These are phyloP conservation scores for Drosophila mimetica DNA, from an alignment of 2,888 invertebrate species.

Conservation along the genomic window DNA sequence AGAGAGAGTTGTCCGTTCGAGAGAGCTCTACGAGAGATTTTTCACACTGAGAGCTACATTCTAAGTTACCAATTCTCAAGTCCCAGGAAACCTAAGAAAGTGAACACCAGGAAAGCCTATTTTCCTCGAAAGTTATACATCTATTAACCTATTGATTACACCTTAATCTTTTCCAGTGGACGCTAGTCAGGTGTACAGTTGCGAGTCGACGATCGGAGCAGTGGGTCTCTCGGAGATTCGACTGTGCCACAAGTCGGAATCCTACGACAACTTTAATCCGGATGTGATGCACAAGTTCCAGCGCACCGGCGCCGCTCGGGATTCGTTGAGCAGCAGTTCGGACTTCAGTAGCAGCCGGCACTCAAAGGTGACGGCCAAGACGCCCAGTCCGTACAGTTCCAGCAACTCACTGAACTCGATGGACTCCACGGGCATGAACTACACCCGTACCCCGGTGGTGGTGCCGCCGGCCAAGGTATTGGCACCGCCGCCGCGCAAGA, in stretches of 20 bases:
- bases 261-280: slow-evolving; percentile 82
- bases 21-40: not conserved
- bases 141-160: not conserved
- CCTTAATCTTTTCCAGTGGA: slow-evolving; percentile 76
- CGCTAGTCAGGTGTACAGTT: slow-evolving; percentile 84
- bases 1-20: not conserved
- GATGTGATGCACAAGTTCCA: slow-evolving; percentile 83
- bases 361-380: slow-evolving; percentile 83
- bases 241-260: slow-evolving; percentile 83
- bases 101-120: not conserved
- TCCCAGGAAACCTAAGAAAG: not conserved
- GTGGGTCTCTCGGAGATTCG: slow-evolving; percentile 84
- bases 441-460: slow-evolving; percentile 76
- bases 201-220: slow-evolving; percentile 84
- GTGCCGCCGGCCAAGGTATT: slow-evolving; percentile 61
- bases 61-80: too few relatives aligned
- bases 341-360: slow-evolving; percentile 84
- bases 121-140: not conserved
- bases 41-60: too few relatives aligned
- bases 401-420: slow-evolving; percentile 84
- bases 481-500: slow-evolving; percentile 83
- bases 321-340: slow-evolving; percentile 84
- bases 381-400: slow-evolving; percentile 84
- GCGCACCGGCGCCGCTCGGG: slow-evolving; percentile 79
- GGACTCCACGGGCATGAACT: slow-evolving; percentile 84